Conservation (phyloP, 2,797 vertebrate species). For the Micropoecilia bifurca region DNA sequence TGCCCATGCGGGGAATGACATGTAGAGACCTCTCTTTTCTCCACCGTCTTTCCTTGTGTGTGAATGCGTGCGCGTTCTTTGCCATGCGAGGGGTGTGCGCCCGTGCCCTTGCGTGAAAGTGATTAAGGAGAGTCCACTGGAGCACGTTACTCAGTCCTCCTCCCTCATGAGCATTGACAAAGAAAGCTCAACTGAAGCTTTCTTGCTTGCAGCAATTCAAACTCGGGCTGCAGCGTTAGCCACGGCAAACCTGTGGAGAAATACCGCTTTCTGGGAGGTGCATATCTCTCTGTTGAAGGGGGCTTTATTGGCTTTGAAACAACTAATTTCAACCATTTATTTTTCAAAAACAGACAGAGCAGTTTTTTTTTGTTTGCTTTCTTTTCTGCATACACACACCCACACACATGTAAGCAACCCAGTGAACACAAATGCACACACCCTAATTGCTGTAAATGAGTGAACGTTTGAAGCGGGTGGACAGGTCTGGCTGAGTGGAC, state of each 20-base stretch:
- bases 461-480: slow-evolving; percentile 78
- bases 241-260: slow-evolving; percentile 65
- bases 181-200: slow-evolving; percentile 55
- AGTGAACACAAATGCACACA: slow-evolving; percentile 58
- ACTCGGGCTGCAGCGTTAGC: slow-evolving; percentile 41
- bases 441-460: slow-evolving; percentile 81
- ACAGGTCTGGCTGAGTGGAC: slow-evolving; percentile 83
- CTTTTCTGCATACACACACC: slow-evolving; percentile 35
- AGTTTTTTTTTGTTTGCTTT: background rate
- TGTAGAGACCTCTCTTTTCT: slow-evolving; percentile 62
- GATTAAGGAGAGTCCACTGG: slow-evolving; percentile 69
- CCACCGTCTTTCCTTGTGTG: slow-evolving; percentile 47
- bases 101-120: slow-evolving; percentile 55
- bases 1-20: slow-evolving; percentile 70
- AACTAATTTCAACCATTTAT: slow-evolving; percentile 58
- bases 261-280: slow-evolving; percentile 47
- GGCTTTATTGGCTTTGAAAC: slow-evolving; percentile 53
- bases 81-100: slow-evolving; percentile 30
- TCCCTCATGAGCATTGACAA: slow-evolving; percentile 66
- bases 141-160: slow-evolving; percentile 60
- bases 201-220: slow-evolving; percentile 66
- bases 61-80: slow-evolving; percentile 19
- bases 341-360: slow-evolving; percentile 33
- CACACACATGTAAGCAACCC: slow-evolving; percentile 39
- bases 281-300: slow-evolving; percentile 44